These are phyloP conservation scores for Caenorhabditis drosophilae DNA, from an alignment of 2,888 invertebrate species.

Conservation along the genomic window DNA sequence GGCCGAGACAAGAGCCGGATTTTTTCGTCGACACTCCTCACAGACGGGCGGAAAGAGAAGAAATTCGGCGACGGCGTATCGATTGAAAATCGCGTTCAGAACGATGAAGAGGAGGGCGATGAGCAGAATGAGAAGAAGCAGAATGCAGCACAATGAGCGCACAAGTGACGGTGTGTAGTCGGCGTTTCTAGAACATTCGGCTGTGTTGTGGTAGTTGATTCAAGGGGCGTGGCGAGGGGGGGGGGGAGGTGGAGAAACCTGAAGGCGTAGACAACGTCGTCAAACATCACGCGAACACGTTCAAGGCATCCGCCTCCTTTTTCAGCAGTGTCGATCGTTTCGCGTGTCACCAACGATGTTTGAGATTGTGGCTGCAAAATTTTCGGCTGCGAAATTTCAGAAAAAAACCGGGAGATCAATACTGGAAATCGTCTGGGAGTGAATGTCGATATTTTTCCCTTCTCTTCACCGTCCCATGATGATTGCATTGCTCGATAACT, in stretches of 20 bases:
- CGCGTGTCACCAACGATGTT: conserved; percentile 46
- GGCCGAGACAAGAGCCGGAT: conserved; percentile 53
- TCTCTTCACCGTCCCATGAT: conserved; percentile 52
- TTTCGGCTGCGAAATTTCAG: too few species aligned
- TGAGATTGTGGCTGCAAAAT: conserved; percentile 49
- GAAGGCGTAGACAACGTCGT: conserved; percentile 32
- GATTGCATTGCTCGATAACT: conserved; percentile 65
- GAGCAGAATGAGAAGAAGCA: conserved; percentile 60
- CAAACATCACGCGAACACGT: conserved; percentile 20
- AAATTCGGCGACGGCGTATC: conserved; percentile 57
- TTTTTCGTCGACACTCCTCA: conserved; percentile 64
- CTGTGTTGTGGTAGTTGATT: not conserved
- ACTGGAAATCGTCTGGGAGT: conserved; percentile 14
- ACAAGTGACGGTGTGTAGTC: conserved; percentile 55
- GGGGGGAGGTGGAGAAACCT: conserved; percentile 24
- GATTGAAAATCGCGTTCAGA: conserved; percentile 58
- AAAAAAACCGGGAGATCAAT: too few species aligned
- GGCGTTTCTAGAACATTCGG: conserved; percentile 46
- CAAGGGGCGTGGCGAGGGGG: too few species aligned
- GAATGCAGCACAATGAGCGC: conserved; percentile 52
- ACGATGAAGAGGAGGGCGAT: conserved; percentile 59
- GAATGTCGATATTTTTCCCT: conserved; percentile 11
- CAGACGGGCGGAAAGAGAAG: conserved; percentile 66
- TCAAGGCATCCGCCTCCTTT: conserved; percentile 35
- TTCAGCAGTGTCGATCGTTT: conserved; percentile 18